phyloP scores from a whole-genome alignment of 2,113 vertebrate species.

The Pedetes capensis region DNA sequence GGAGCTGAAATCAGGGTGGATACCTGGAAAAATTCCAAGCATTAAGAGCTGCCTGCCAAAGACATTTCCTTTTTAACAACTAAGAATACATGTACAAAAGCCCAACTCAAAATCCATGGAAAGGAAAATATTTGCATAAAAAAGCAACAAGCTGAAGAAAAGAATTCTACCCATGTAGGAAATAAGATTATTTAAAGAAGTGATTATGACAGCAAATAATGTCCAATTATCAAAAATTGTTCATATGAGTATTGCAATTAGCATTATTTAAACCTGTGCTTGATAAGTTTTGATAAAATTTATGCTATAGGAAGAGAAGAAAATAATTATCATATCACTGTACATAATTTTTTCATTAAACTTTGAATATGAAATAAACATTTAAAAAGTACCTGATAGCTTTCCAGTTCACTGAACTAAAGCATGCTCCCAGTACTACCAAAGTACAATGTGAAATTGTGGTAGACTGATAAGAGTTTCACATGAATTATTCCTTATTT shows the following conservation, averaged over 20 bases:
- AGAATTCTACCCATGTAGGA: neutral
- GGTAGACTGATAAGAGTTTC: neutral
- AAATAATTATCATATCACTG: neutral
- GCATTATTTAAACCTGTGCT: neutral
- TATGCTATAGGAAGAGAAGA: neutral
- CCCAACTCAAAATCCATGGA: neutral
- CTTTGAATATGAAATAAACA: neutral
- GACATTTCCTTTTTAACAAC: neutral
- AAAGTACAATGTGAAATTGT: neutral
- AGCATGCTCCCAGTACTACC: neutral
- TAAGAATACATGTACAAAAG: neutral
- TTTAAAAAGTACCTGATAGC: neutral
- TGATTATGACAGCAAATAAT: neutral
- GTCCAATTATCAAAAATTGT: neutral
- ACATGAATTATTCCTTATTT: neutral
- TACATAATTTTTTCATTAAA: neutral
- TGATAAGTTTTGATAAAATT: too few species aligned
- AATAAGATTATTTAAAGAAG: neutral
- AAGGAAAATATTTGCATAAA: neutral
- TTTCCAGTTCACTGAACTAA: neutral
- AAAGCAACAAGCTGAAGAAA: neutral
- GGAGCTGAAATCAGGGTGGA: neutral
- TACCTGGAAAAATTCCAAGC: constrained; percentile 4
- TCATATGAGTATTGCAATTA: neutral
- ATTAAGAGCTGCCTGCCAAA: neutral